These are phyloP conservation scores for Trissolcus japonicus DNA, from an alignment of 2,888 invertebrate genomes.

Conservation along the genomic window DNA sequence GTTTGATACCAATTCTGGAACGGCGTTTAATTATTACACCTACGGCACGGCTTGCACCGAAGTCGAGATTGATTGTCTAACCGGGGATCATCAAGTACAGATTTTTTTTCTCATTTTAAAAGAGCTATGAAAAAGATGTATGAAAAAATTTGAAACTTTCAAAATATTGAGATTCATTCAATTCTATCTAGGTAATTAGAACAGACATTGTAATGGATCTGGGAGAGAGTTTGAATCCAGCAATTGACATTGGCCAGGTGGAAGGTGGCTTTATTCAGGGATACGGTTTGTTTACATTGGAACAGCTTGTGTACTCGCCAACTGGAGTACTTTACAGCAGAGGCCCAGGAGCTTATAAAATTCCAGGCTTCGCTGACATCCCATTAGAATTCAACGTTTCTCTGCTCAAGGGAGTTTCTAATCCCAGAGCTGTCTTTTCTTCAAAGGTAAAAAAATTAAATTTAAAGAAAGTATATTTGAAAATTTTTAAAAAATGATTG, in stretches of 20 bases:
- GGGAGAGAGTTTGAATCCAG: constrained; percentile 95
- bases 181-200: constrained; percentile 80
- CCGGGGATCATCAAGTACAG: constrained; percentile 90
- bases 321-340: constrained; percentile 88
- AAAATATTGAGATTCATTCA: background rate
- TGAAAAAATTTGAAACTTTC: too few relatives aligned
- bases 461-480: too few relatives aligned
- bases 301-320: constrained; percentile 92
- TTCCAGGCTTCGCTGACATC: constrained; percentile 94
- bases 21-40: constrained; percentile 89
- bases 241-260: constrained; percentile 97
- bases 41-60: constrained; percentile 91
- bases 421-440: constrained; percentile 94
- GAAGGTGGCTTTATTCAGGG: constrained; percentile 97
- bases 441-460: constrained; percentile 83
- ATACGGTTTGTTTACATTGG: constrained; percentile 93
- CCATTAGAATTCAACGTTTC: constrained; percentile 95
- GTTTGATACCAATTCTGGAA: constrained; percentile 83
- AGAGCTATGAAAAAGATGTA: too few relatives aligned
- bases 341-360: constrained; percentile 95
- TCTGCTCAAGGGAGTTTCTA: constrained; percentile 91
- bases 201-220: constrained; percentile 98
- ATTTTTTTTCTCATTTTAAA: background rate
- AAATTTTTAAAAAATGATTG: too few relatives aligned
- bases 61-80: constrained; percentile 95